Base-by-base conservation (phyloP, 2,113 vertebrate species). In the Labeo catla region DNA sequence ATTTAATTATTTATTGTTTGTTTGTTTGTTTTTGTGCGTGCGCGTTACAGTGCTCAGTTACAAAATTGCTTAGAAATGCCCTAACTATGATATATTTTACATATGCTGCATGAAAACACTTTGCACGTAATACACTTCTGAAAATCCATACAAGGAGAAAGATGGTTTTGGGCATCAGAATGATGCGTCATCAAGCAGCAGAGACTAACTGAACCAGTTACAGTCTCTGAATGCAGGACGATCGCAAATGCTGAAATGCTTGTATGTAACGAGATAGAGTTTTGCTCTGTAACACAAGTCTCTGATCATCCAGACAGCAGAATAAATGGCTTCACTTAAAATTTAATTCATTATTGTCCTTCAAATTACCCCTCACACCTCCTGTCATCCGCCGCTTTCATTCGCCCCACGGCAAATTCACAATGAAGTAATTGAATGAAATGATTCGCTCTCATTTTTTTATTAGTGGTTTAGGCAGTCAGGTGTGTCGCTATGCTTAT, bases 351-450 rank as follows among this genome's bases (percentile, higher is more conserved):
- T 70, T 82, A 70, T 66, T 52, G 80, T 65, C 43, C 39, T 65
- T 81, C 39, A 81, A 9, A 81, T 81, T 80, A 80, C 43, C n/a
- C 59, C 79, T 61, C 79, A 15, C 79, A 34, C 59, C 43, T 39
- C 57, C 54, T 59, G 39, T 28, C 21, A 49, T 8, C 16, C 43
- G 1, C n/a, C 59, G n/a, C 79, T n/a, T 52, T 3, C 45, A 49
- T 34, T 52, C 19, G 57, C 59, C 77, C 36, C 8, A 2, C 12
- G 78, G 78, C 78, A 39, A 83, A 70, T 39, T 52, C 81, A 36
- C 47, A 83, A 66, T 66, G 15, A 50, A 65, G 59, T 81, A 81
- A 81, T 81, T 81, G 79, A 81, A 81, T 81, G 59, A 81, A 81
- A 66, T 49, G 12, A 81, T 66, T 81, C 4, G n/a, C 79, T 81